Evolutionary conservation across 2,113 vertebrate species (phyloP), one percentile per base, ranked within the genome.

Genomic region (Phaethornis superciliosus): DNA sequence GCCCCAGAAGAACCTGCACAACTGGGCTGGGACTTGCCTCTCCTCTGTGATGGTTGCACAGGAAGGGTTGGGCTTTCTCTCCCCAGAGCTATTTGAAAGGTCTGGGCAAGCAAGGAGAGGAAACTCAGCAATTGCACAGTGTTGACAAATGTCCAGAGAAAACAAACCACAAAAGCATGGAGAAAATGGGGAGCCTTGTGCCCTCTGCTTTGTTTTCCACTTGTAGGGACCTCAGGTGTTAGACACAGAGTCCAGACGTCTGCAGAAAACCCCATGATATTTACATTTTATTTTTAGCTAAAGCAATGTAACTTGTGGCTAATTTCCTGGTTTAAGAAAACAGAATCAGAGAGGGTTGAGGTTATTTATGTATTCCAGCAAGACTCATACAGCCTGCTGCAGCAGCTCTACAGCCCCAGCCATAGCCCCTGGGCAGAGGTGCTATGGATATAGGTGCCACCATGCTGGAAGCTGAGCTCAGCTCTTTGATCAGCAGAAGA

Each of bases 261-360:
- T 91, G 71, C 63, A 93, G 65, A 80, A 62, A 84, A 23, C 52
- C 22, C 10, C 0, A 0, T 67, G 56, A 81, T 49, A 58, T 55
- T 86, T 90, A 72, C 52, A 33, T 89, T 70, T 84, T 76, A n/a
- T 88, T 89, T 94, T 89, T 77, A 79, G 63, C 55, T 82, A 47
- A 58, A 60, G 59, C 42, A 65, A 42, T 74, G 47, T 37, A 76
- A 72, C 52, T 85, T 63, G 81, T 74, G 87, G 81, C 42, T 88
- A 85, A 89, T 89, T 67, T 74, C 15, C 59, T 74, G 37, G 19
- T 80, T 82, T 80, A 60, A 63, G 28, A 49, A 85, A 91, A 80
- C 22, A 87, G 67, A 37, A 63, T 58, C 37, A 35, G 67, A 68
- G 79, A 79, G 18, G 28, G 64, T 21, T 56, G 46, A 33, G 44